Conservation (phyloP, 2,888 invertebrate species). For the Diachrysia chrysitis region DNA sequence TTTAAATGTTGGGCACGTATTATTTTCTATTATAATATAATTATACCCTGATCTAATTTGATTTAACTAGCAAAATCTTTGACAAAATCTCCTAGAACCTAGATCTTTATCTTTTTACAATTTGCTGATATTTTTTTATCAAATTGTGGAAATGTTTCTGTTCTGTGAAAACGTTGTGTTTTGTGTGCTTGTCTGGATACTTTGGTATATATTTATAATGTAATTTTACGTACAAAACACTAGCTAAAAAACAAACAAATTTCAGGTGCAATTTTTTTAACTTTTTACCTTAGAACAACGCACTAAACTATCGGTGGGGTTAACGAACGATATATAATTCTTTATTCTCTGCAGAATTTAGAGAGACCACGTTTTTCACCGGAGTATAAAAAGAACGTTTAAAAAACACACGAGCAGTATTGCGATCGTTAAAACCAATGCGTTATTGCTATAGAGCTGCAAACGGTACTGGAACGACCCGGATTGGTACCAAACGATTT, state of each 20-base stretch:
- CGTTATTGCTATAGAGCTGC: slow-evolving; percentile 43
- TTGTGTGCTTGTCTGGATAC: too few relatives aligned
- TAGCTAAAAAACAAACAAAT: neutral
- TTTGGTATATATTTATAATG: too few relatives aligned
- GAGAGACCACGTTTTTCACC: slow-evolving; percentile 35
- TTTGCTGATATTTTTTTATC: neutral
- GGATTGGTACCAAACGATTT: slow-evolving; percentile 38
- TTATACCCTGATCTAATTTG: too few relatives aligned
- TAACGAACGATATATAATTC: slow-evolving; percentile 9
- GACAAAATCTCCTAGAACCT: too few relatives aligned
- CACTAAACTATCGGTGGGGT: neutral
- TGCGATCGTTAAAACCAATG: slow-evolving; percentile 51
- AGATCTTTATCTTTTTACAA: neutral
- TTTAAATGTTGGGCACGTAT: slow-evolving; percentile 9
- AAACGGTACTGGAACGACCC: slow-evolving; percentile 41
- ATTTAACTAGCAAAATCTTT: too few relatives aligned
- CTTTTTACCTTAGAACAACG: neutral
- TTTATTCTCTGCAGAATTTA: slow-evolving; percentile 31
- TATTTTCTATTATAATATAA: neutral
- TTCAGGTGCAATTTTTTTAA: neutral
- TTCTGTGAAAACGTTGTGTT: too few relatives aligned
- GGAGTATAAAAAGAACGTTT: slow-evolving; percentile 48
- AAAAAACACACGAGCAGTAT: slow-evolving; percentile 48
- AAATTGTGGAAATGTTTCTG: neutral
- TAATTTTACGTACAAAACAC: neutral